These are phyloP conservation scores for Cheilosia urbana DNA, from an alignment of 2,888 invertebrate species.

Conservation along the genomic window DNA sequence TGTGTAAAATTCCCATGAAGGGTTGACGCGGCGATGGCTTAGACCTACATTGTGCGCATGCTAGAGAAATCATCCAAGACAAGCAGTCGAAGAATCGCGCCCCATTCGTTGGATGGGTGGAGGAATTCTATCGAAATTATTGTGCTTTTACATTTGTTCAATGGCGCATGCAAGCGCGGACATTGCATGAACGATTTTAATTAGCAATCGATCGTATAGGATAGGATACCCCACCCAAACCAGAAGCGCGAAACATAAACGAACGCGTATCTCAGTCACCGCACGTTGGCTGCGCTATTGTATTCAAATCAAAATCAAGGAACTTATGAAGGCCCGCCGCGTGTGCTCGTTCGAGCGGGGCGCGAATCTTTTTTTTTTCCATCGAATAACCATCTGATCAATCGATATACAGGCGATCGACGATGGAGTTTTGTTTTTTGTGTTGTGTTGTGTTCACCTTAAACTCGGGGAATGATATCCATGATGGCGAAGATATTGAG, in stretches of 20 bases:
- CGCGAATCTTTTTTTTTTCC: conserved; percentile 22
- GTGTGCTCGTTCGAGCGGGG: conserved; percentile 26
- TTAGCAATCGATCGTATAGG: conserved; percentile 34
- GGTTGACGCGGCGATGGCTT: neutral
- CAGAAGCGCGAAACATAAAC: conserved; percentile 27
- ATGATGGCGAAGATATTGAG: conserved; percentile 22
- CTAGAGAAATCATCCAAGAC: conserved; percentile 8
- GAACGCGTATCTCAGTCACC: conserved; percentile 32
- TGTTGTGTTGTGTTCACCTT: conserved; percentile 27
- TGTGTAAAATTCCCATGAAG: conserved; percentile 20
- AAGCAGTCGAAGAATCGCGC: conserved; percentile 2
- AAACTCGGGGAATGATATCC: conserved; percentile 35
- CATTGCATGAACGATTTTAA: conserved; percentile 65
- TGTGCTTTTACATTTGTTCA: conserved; percentile 45
- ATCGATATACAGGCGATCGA: conserved; percentile 20
- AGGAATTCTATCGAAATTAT: neutral
- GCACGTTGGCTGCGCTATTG: conserved; percentile 22
- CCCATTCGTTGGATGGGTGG: conserved; percentile 24
- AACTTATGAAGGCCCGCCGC: conserved; percentile 24
- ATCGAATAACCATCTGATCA: conserved; percentile 16
- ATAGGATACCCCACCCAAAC: conserved; percentile 55
- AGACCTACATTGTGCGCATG: conserved; percentile 24
- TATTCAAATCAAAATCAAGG: conserved; percentile 45
- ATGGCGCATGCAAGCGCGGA: conserved; percentile 65
- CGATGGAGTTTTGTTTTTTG: neutral